Percentiles rank a stretch among this genome's conserved stretches.
These are phyloP conservation scores for Phortica okadai DNA, from an alignment of 2,888 invertebrate genomes.

Conservation along the genomic window DNA sequence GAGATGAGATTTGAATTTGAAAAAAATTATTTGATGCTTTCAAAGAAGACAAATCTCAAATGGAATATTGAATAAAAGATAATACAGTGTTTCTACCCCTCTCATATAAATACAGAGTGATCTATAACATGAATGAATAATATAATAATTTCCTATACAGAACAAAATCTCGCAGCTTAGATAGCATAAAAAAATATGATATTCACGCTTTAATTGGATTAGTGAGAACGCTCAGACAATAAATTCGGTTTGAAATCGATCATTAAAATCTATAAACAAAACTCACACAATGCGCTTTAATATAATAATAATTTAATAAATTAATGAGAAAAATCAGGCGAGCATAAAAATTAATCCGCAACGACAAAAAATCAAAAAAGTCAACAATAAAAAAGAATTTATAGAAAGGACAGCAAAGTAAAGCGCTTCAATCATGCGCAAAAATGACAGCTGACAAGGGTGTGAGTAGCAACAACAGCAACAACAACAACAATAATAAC, in stretches of 20 bases:
- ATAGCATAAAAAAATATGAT: neutral
- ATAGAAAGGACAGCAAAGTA: constrained; percentile 45
- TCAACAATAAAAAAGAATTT: constrained; percentile 64
- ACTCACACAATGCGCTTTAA: constrained; percentile 35
- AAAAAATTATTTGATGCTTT: too few species aligned
- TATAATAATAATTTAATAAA: constrained; percentile 55
- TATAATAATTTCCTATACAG: neutral
- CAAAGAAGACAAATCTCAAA: too few species aligned
- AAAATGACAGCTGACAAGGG: constrained; percentile 69
- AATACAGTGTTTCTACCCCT: too few species aligned
- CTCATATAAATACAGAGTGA: too few species aligned
- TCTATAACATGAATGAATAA: neutral
- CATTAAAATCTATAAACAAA: constrained; percentile 43
- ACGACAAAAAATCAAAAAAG: constrained; percentile 51
- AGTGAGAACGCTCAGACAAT: neutral
- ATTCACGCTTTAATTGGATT: constrained; percentile 27
- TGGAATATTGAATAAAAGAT: too few species aligned
- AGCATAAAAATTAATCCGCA: constrained; percentile 59
- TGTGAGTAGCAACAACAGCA: constrained; percentile 56
- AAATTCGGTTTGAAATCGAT: constrained; percentile 25
- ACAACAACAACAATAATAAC: constrained; percentile 36
- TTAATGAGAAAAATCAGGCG: constrained; percentile 63
- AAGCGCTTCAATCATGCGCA: constrained; percentile 59
- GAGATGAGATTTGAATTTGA: too few species aligned
- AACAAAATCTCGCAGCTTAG: neutral